A percentile compares a stretch with the other conserved stretches of the same genome.
phyloP scores from a whole-genome alignment of 2,797 vertebrate genomes.

The Chelonia mydas region DNA sequence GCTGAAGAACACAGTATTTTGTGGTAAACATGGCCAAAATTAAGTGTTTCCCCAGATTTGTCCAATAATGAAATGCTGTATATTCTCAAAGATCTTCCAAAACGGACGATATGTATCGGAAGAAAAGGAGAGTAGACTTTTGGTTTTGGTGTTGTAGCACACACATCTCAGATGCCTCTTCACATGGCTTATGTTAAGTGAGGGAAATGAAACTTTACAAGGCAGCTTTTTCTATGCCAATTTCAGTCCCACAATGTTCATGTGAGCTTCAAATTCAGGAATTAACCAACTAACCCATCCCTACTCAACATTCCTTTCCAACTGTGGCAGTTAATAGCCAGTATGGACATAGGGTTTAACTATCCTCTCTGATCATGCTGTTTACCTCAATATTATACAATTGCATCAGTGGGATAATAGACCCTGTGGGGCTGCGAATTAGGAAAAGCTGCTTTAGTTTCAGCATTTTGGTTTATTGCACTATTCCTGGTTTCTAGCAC shows the following conservation, averaged over 20 bases:
- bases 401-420: not conserved
- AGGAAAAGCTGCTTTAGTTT: not conserved
- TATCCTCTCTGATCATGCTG: not conserved
- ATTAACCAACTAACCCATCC: not conserved
- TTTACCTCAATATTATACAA: not conserved
- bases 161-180: not conserved
- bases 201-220: not conserved
- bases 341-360: not conserved
- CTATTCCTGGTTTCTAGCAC: not conserved
- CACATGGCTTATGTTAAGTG: not conserved
- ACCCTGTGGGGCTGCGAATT: not conserved
- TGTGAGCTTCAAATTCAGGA: not conserved
- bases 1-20: not conserved
- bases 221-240: fast-evolving
- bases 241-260: fast-evolving
- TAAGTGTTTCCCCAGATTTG: not conserved
- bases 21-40: not conserved
- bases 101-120: not conserved
- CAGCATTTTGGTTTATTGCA: not conserved
- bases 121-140: not conserved
- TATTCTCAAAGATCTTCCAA: not conserved
- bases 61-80: not conserved
- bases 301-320: not conserved
- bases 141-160: not conserved
- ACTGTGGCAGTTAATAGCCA: not conserved